Percentiles rank a stretch among this genome's conserved stretches.
Evolutionary conservation across 2,888 invertebrate genomes (phyloP).

Genomic region (Agrochola lychnidis): DNA sequence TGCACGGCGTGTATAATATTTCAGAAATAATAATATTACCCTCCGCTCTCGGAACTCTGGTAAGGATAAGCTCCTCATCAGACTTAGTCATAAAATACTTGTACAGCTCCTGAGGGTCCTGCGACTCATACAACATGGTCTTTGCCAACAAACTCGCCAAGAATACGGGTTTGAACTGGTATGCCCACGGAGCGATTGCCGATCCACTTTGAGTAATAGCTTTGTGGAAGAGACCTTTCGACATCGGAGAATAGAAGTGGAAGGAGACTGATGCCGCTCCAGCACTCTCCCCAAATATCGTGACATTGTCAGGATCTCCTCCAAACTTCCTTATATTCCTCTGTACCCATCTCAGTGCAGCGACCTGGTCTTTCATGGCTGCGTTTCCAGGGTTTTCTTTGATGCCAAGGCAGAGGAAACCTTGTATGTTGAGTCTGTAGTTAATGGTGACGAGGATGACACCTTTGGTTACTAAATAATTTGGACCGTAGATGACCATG

Average conservation of each 20-base stretch:
- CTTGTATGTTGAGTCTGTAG: conserved; percentile 84
- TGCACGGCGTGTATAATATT: conserved; percentile 80
- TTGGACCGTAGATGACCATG: conserved; percentile 78
- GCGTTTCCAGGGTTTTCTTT: conserved; percentile 85
- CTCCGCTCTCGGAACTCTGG: conserved; percentile 77
- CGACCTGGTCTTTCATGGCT: conserved; percentile 83
- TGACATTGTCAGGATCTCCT: conserved; percentile 81
- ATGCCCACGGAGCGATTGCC: conserved; percentile 78
- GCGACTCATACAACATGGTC: conserved; percentile 75
- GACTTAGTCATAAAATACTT: conserved; percentile 77
- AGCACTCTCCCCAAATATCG: conserved; percentile 85
- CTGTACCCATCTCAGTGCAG: conserved; percentile 81
- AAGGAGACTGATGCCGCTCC: conserved; percentile 82
- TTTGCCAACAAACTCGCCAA: conserved; percentile 81
- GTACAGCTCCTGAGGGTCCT: conserved; percentile 78
- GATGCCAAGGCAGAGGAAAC: conserved; percentile 80
- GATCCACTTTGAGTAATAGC: conserved; percentile 85
- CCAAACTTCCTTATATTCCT: conserved; percentile 80
- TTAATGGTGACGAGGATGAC: conserved; percentile 82
- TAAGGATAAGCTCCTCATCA: conserved; percentile 77
- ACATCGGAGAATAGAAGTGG: conserved; percentile 82
- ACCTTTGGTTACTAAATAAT: conserved; percentile 78
- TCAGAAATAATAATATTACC: conserved; percentile 78
- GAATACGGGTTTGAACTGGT: conserved; percentile 79
- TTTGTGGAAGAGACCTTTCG: conserved; percentile 83